Evolutionary conservation across 2,113 vertebrate genomes (phyloP), one percentile per base, ranked within the genome.

Genomic region (Ceyx melanurus): DNA sequence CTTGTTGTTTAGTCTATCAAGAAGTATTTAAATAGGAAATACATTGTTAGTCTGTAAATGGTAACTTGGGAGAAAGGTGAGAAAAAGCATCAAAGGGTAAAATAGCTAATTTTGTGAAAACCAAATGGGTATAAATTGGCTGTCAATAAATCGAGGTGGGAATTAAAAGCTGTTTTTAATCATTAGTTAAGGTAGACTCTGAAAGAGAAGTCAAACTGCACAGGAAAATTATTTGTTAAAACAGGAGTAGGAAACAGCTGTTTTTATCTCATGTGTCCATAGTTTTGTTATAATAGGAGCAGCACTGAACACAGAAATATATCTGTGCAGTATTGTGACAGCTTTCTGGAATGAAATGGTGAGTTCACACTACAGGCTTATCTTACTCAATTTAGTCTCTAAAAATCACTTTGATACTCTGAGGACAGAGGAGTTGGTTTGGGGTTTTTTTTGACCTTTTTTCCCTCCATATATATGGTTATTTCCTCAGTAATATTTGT

Each of bases 91-190:
- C 0, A 0, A 42, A 84, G 81, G 76, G 45, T 94, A 53, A 75
- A 92, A 85, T 14, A 92, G 40, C 40, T 87, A 29, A 53, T 84
- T 58, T 50, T 84, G 45, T 58, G 37, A n/a, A 70, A 94, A 79
- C 25, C 26, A 57, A 51, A 15, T 40, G 43, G 16, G 25, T 87
- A 50, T 82, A 65, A 73, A 79, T 54, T 45, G 22, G 28, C 60
- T 58, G 45, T 72, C 68, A 88, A 70, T 64, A 90, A 89, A 46
- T 74, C 1, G 0, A 89, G 43, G 40, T 92, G 66, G 84, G 75
- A 88, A 76, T 62, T 89, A 81, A 43, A 89, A 29, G 21, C 10
- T 28, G 16, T 82, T 95, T 3, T 0, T 77, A 71, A 45, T 81
- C 54, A 86, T 82, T 83, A 50, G 22, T 86, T 93, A 79, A 87